Conservation (phyloP, 2,113 vertebrate genomes). For the Delphinapterus leucas region DNA sequence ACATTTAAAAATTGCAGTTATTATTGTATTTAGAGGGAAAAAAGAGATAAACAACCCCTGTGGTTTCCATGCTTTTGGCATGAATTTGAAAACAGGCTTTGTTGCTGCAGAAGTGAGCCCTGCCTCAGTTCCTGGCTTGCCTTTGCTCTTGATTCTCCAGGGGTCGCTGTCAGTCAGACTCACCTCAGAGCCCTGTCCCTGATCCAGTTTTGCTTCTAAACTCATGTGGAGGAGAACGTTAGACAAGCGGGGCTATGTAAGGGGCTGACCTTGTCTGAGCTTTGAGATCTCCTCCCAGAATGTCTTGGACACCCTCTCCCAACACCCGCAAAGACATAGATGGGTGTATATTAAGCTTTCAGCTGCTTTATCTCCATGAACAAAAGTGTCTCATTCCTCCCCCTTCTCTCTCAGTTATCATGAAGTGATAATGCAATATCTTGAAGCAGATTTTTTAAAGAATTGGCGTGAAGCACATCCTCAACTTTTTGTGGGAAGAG, state of each 20-base stretch:
- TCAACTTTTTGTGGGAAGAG: not conserved
- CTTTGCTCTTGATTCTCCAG: not conserved
- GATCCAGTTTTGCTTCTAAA: not conserved
- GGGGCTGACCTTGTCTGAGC: not conserved
- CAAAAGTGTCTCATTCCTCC: not conserved
- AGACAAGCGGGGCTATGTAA: not conserved
- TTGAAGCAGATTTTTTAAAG: not conserved
- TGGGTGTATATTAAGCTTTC: not conserved
- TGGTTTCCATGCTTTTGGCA: not conserved
- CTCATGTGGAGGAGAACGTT: not conserved
- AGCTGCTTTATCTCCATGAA: not conserved
- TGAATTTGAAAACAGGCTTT: not conserved
- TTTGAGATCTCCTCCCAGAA: not conserved
- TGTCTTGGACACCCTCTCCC: not conserved
- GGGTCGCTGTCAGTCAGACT: not conserved
- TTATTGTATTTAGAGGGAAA: constrained; percentile 13
- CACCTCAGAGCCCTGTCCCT: not conserved
- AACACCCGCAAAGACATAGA: not conserved
- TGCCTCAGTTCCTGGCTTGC: not conserved
- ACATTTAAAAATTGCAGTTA: constrained; percentile 35
- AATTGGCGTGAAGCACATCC: not conserved
- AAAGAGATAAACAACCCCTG: not conserved
- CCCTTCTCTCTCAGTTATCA: not conserved
- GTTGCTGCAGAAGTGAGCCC: not conserved
- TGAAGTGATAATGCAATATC: not conserved